Evolutionary conservation across 2,113 vertebrate species (phyloP).

Genomic region (Crypturellus undulatus): DNA sequence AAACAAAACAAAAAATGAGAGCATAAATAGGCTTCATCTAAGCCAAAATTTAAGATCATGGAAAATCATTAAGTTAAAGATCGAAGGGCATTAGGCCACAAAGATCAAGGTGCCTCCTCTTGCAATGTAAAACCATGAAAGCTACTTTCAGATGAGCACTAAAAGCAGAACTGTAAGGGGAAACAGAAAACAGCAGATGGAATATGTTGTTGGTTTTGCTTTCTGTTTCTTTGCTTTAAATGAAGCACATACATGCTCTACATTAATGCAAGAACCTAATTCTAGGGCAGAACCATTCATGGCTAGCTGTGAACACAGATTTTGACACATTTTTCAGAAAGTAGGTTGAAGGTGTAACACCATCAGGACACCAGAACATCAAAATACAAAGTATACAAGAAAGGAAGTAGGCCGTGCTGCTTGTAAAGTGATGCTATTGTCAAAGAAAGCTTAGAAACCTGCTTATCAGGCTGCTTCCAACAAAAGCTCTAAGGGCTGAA

Average conservation of each 20-base stretch:
- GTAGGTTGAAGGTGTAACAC: background rate
- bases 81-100: background rate
- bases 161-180: background rate
- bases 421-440: background rate
- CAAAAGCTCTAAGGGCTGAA: background rate
- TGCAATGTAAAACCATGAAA: background rate
- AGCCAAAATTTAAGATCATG: background rate
- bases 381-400: background rate
- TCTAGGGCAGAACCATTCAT: background rate
- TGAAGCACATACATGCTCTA: background rate
- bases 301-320: background rate
- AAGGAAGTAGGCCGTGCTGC: background rate
- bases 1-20: background rate
- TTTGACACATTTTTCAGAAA: background rate
- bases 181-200: background rate
- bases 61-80: background rate
- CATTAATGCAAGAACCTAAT: background rate
- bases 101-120: background rate
- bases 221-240: background rate
- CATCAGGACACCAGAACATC: background rate
- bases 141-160: background rate
- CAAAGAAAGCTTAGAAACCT: background rate
- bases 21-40: background rate
- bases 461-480: background rate
- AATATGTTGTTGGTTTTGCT: background rate